Evolutionary conservation across 2,888 invertebrate species (phyloP), one percentile per base, ranked within the genome.

Genomic region (Epicampocera succincta): DNA sequence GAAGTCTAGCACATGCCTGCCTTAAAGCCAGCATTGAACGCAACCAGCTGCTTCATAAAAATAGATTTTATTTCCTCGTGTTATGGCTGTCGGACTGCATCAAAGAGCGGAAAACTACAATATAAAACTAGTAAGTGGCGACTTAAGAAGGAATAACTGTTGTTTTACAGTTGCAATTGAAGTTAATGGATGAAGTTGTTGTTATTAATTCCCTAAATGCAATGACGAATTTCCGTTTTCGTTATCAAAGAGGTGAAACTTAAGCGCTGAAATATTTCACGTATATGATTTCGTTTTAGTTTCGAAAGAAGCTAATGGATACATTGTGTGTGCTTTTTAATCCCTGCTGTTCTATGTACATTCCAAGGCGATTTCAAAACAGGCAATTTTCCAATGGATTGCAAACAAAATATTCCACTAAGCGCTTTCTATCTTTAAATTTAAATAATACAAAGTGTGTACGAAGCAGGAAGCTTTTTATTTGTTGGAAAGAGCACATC

Each of bases 1-100:
- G 52, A 61, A 76, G 52, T 61, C 17, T 69, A 63, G 69, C 76
- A 76, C 69, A 76, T 76, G 69, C 69, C n/a, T 69, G 76, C 76
- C 76, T 48, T 48, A 38, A 63, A 61, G 76, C 69, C 46, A 69
- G 13, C 25, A 54, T 54, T 76, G 17, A 52, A 46, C 21, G 25
- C 46, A 76, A 54, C 33, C 76, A 76, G 68, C 60, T 76, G 76
- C 76, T 76, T 4, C 12, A 40, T n/a, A 63, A 46, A 40, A 69
- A 46, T 13, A 54, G 25, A 6, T 54, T 69, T 54, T 52, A 38
- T 61, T 76, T 76, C 54, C 61, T 76, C 54, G 25, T 15, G 29
- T 5, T 9, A 12, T 40, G 71, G 48, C 40, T 61, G 50, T 72
- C 33, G 25, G 40, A 5, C 15, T 25, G 13, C 48, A 50, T 2